Evolutionary conservation across 2,797 vertebrate species (phyloP).

Genomic region (Scleropages formosus): DNA sequence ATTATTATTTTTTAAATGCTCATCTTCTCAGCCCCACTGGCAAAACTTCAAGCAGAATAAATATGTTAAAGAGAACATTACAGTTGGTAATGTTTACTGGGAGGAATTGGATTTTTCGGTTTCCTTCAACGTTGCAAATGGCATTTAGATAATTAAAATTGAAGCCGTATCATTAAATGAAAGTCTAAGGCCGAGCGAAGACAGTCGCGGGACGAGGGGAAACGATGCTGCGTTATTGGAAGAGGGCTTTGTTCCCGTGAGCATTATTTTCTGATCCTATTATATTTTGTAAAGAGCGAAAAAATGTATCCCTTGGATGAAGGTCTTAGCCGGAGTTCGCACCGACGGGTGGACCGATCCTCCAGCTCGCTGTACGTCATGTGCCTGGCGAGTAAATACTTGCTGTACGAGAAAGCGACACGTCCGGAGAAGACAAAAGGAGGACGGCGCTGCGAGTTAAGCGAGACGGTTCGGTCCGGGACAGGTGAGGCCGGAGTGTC

Average conservation of each 20-base stretch:
- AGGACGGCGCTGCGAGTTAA: no score
- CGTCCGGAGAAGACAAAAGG: no score
- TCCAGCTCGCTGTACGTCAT: neutral
- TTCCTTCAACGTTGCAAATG: neutral
- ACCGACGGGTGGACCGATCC: neutral
- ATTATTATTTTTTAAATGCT: conserved; percentile 38
- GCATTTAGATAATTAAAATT: no score
- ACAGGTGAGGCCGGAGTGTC: no score
- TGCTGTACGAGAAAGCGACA: no score
- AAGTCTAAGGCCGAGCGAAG: neutral
- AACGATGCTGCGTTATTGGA: neutral
- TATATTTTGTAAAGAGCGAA: neutral
- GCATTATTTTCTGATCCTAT: neutral
- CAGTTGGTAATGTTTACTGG: conserved; percentile 5
- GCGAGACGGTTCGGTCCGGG: no score
- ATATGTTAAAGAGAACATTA: conserved; percentile 24
- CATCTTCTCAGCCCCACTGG: conserved; percentile 26
- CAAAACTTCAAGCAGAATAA: conserved; percentile 34
- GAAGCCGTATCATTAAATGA: no score
- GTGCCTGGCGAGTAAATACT: no score
- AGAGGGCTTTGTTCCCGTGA: neutral
- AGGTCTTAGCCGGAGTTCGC: no score
- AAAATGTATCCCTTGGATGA: neutral
- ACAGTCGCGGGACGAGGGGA: neutral
- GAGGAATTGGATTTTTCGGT: neutral